Evolutionary conservation across 2,113 vertebrate species (phyloP).

Genomic region (Malurus elegans): DNA sequence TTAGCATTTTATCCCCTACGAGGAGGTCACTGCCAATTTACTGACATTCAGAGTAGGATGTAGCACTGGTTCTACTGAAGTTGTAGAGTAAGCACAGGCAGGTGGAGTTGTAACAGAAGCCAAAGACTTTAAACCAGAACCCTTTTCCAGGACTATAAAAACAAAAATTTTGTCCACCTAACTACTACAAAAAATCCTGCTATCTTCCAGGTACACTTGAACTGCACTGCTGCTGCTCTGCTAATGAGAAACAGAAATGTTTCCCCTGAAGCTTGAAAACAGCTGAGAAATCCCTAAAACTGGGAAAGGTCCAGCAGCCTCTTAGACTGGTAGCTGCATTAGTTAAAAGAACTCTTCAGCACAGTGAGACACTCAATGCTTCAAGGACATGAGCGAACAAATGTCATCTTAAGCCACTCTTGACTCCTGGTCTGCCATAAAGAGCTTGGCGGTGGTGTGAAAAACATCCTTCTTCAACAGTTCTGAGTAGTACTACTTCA

Average conservation of each 20-base stretch:
- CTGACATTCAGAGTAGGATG: neutral
- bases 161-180: neutral
- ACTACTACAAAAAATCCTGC: neutral
- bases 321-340: neutral
- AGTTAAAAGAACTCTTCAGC: neutral
- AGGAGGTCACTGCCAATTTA: neutral
- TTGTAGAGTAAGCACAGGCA: neutral
- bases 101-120: neutral
- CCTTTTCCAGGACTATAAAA: neutral
- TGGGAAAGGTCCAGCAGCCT: neutral
- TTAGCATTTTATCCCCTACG: neutral
- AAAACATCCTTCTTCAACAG: neutral
- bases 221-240: neutral
- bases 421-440: neutral
- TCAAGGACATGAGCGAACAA: neutral
- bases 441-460: neutral
- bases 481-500: neutral
- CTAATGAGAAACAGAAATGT: neutral
- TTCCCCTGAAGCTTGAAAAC: neutral
- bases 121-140: neutral
- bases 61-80: neutral
- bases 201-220: neutral
- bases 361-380: neutral
- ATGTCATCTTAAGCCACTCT: neutral
- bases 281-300: neutral